Conservation (phyloP, 2,797 vertebrate species). For the Epinephelus awoara region DNA sequence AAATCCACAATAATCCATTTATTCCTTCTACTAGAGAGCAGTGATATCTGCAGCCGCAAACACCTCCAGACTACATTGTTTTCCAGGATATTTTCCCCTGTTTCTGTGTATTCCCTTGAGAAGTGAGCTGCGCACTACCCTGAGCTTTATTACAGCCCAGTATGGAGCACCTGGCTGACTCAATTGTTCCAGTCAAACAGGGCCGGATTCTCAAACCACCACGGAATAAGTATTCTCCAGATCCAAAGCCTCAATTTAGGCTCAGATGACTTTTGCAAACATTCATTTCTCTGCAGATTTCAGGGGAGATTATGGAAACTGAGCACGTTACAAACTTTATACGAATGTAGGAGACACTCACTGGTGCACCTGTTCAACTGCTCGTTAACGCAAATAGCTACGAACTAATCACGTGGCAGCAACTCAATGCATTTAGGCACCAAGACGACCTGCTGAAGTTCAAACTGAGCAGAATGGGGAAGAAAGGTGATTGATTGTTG, state of each 20-base stretch:
- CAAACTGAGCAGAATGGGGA: no score
- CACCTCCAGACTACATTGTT: constrained; percentile 15
- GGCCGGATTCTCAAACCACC: constrained; percentile 34
- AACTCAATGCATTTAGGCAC: no score
- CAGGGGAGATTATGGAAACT: constrained; percentile 22
- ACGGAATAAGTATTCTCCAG: constrained; percentile 26
- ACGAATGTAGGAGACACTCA: no score
- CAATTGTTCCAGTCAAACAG: constrained; percentile 60
- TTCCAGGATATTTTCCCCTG: constrained; percentile 4
- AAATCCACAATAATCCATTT: constrained; percentile 18
- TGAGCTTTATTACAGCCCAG: constrained; percentile 59
- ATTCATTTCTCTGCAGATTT: constrained; percentile 53
- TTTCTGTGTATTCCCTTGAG: constrained; percentile 28
- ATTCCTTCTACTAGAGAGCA: constrained; percentile 12
- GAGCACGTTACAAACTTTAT: constrained; percentile 9
- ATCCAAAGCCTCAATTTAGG: constrained; percentile 40
- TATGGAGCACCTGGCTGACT: constrained; percentile 48
- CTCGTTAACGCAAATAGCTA: no score
- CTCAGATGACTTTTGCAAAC: constrained; percentile 55
- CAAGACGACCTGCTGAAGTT: no score
- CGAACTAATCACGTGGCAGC: no score
- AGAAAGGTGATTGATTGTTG: no score
- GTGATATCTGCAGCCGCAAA: constrained; percentile 28
- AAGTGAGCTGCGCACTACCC: constrained; percentile 17
- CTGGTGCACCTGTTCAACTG: no score